Percentiles rank a stretch among this genome's conserved stretches.
phyloP scores from a whole-genome alignment of 2,797 vertebrate species.

The Pogonophryne albipinna region DNA sequence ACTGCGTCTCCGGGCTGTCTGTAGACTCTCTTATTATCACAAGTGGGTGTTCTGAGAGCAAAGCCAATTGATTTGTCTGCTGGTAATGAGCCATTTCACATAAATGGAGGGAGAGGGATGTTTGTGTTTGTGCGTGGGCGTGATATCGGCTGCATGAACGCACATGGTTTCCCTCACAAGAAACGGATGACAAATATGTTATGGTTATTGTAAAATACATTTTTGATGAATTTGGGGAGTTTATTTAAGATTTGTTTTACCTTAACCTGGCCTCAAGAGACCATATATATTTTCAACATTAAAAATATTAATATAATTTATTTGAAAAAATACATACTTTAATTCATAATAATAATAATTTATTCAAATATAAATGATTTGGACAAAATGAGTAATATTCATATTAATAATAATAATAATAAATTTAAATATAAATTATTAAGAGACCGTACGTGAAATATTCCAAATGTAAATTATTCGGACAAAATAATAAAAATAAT shows the following conservation, averaged over 20 bases:
- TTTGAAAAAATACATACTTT: no score
- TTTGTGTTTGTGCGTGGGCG: constrained; percentile 69
- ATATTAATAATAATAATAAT: no score
- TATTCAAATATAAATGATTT: no score
- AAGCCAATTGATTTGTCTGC: constrained; percentile 86
- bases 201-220: constrained; percentile 29
- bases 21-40: constrained; percentile 83
- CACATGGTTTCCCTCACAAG: constrained; percentile 50
- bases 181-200: constrained; percentile 31
- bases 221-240: constrained; percentile 6
- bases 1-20: constrained; percentile 68
- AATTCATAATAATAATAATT: no score
- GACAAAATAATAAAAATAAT: no score
- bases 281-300: constrained; percentile 19
- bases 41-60: constrained; percentile 83
- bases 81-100: constrained; percentile 82
- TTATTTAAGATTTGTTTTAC: not conserved
- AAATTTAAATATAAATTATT: no score
- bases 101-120: constrained; percentile 74
- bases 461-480: no score
- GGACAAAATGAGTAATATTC: no score
- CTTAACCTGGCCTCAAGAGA: constrained; percentile 7
- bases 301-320: not conserved
- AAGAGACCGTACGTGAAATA: no score
- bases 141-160: constrained; percentile 58